Evolutionary conservation across 2,888 invertebrate species (phyloP), one percentile per base, ranked within the genome.

Genomic region (Ernsta delagoae): DNA sequence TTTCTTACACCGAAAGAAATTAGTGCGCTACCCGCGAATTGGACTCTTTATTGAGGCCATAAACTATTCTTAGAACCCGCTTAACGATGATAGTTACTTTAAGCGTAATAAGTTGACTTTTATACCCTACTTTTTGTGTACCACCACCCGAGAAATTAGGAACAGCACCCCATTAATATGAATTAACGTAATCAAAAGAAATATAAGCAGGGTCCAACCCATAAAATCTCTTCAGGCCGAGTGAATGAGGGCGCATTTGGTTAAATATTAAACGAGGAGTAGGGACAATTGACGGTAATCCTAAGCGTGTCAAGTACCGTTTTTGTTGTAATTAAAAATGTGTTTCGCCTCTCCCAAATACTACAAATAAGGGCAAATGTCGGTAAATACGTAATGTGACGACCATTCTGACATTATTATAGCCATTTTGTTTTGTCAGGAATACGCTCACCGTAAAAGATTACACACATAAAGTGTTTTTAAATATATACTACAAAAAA

Each of bases 251-350:
- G 50, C 36, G 24, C 53, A 8, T 24, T 12, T 24, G 53, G 24
- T 54, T 54, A 54, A 54, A 54, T 54, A 54, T 54, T 54, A 54
- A 24, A 54, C 53, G 53, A 48, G n/a, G n/a, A n/a, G 12, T 12
- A 48, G 48, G 48, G 12, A 48, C 31, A 54, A 54, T 54, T 24
- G 16, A 24, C 24, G 24, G 24, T 5, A n/a, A 4, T 54, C 8
- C 53, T 54, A 24, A 4, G 24, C 9, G 48, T 12, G 53, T 31
- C 53, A 54, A 9, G 24, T 54, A 11, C 24, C 53, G 31, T 54
- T 54, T 54, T 9, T 54, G 5, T 39, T 39, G 53, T 62, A 62
- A 62, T 62, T 62, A 62, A 61, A 62, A 61, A 12, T 36, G 36
- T 36, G 48, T 31, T 0, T 60, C 45, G 31, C 1, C 56, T 59